Conservation (phyloP, 2,113 vertebrate genomes). For the Malurus melanocephalus region DNA sequence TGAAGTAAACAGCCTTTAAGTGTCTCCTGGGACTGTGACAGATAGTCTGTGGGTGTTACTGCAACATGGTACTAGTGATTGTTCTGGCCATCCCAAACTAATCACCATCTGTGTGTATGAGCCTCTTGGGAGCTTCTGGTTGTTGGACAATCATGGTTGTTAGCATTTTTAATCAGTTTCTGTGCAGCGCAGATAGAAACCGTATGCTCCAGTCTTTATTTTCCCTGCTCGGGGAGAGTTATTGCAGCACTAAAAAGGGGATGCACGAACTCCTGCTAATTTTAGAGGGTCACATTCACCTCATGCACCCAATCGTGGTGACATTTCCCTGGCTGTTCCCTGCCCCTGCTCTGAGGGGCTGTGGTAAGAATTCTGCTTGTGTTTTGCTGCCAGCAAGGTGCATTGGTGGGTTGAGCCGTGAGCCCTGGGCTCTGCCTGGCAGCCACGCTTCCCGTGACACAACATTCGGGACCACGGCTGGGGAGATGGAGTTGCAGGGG, state of each 20-base stretch:
- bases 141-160: slow-evolving; percentile 83
- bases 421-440: not conserved
- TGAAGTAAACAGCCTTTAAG: slow-evolving; percentile 82
- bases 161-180: slow-evolving; percentile 86
- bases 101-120: slow-evolving; percentile 81
- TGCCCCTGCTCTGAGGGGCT: not conserved
- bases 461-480: not conserved
- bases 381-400: slow-evolving; percentile 38
- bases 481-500: not conserved
- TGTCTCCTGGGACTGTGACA: slow-evolving; percentile 79
- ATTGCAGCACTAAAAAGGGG: not conserved
- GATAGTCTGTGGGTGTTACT: slow-evolving; percentile 81
- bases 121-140: slow-evolving; percentile 77
- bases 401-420: not conserved
- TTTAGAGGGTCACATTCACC: slow-evolving; percentile 33
- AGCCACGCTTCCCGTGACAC: not conserved
- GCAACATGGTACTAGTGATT: slow-evolving; percentile 79
- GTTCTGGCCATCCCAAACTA: slow-evolving; percentile 82
- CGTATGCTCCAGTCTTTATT: slow-evolving; percentile 77
- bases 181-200: slow-evolving; percentile 77
- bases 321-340: not conserved
- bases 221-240: slow-evolving; percentile 56
- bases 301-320: not conserved
- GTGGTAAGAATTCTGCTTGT: not conserved
- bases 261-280: slow-evolving; percentile 1